Conservation (phyloP, 2,113 vertebrate species). For the Leucopsar rothschildi region DNA sequence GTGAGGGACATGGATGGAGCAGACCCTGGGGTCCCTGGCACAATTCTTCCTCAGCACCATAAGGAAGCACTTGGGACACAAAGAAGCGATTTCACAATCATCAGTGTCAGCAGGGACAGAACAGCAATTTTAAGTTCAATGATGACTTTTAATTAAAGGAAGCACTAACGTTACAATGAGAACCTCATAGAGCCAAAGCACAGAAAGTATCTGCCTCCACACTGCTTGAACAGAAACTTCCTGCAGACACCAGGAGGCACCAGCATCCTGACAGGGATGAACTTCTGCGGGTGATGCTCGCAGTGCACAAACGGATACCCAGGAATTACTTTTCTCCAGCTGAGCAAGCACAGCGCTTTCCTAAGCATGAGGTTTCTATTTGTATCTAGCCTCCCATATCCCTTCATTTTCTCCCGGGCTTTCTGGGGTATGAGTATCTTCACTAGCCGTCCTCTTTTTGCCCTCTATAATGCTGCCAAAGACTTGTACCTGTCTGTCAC, state of each 20-base stretch:
- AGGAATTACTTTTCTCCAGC: neutral
- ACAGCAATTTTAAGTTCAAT: neutral
- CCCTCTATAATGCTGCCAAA: neutral
- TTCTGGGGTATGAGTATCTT: neutral
- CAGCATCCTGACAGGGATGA: constrained; percentile 22
- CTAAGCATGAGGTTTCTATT: neutral
- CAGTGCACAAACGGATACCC: neutral
- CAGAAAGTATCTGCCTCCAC: neutral
- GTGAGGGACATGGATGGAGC: neutral
- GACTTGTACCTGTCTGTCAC: neutral
- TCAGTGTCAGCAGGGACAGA: neutral
- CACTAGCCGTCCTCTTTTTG: neutral
- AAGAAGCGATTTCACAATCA: neutral
- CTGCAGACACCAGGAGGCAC: constrained; percentile 64
- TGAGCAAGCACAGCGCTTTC: neutral
- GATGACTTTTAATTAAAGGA: neutral
- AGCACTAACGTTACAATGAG: neutral
- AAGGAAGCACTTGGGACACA: neutral
- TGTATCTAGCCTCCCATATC: neutral
- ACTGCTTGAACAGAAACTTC: neutral
- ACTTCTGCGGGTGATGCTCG: neutral
- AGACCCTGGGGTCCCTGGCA: neutral
- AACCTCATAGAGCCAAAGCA: neutral
- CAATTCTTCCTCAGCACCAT: neutral
- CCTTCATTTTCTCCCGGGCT: neutral